Conservation (phyloP, 2,888 invertebrate genomes). For the Diaperis boleti region DNA sequence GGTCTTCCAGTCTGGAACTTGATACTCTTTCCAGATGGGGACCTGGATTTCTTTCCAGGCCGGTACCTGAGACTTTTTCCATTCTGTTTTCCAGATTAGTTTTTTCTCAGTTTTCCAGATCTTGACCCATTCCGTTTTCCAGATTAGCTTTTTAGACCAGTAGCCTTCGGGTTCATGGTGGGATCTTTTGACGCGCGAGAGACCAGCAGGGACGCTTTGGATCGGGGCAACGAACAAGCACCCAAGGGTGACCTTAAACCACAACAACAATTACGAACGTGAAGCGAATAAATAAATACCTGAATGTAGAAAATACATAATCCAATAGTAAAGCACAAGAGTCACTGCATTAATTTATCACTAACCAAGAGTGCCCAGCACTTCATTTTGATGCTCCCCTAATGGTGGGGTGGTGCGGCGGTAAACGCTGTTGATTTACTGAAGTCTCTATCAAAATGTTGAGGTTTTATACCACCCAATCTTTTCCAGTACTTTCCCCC, state of each 20-base stretch:
- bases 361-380: slow-evolving; percentile 66
- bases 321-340: slow-evolving; percentile 36
- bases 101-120: slow-evolving; percentile 83
- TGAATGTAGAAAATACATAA: slow-evolving; percentile 30
- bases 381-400: slow-evolving; percentile 60
- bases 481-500: slow-evolving; percentile 60
- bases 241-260: slow-evolving; percentile 73
- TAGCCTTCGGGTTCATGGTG: slow-evolving; percentile 76
- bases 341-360: slow-evolving; percentile 49
- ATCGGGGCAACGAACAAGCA: slow-evolving; percentile 69
- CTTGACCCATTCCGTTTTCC: slow-evolving; percentile 87
- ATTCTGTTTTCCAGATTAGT: slow-evolving; percentile 77
- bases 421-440: slow-evolving; percentile 63
- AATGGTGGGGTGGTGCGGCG: slow-evolving; percentile 53
- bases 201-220: slow-evolving; percentile 63
- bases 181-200: slow-evolving; percentile 70
- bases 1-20: slow-evolving; percentile 81
- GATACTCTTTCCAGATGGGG: slow-evolving; percentile 78
- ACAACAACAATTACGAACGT: slow-evolving; percentile 25
- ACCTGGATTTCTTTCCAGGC: slow-evolving; percentile 78
- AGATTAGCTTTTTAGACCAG: slow-evolving; percentile 85
- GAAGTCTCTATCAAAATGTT: slow-evolving; percentile 53
- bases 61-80: slow-evolving; percentile 81
- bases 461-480: slow-evolving; percentile 61
- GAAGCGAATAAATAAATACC: slow-evolving; percentile 18